Evolutionary conservation across 2,888 invertebrate genomes (phyloP).

Genomic region (Troides oblongomaculatus): DNA sequence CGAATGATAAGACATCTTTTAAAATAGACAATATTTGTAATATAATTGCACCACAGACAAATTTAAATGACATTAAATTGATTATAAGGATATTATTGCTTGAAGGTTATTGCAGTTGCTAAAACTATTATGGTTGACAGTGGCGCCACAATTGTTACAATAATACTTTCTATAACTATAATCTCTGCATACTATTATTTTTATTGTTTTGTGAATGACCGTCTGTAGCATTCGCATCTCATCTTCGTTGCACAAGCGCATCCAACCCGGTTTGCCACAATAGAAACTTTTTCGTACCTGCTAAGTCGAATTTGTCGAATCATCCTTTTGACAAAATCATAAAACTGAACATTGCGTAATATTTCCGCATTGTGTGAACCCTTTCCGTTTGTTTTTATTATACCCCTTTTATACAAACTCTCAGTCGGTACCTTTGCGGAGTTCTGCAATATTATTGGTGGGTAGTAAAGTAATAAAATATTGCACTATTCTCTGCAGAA

Average conservation of each 20-base stretch:
- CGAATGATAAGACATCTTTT: too few relatives aligned
- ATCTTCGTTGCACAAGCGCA: slow-evolving; percentile 33
- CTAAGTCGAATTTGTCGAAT: slow-evolving; percentile 56
- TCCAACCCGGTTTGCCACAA: slow-evolving; percentile 48
- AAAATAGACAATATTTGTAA: too few relatives aligned
- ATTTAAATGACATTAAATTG: background rate
- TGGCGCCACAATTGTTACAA: slow-evolving; percentile 32
- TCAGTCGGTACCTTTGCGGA: slow-evolving; percentile 71
- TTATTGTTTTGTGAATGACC: slow-evolving; percentile 29
- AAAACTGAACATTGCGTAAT: slow-evolving; percentile 75
- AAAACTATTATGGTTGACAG: slow-evolving; percentile 10
- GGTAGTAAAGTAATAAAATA: slow-evolving; percentile 74
- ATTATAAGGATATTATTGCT: background rate
- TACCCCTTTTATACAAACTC: slow-evolving; percentile 61
- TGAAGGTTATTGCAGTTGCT: background rate
- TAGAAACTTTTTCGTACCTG: slow-evolving; percentile 65
- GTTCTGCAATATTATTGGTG: slow-evolving; percentile 65
- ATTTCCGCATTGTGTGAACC: slow-evolving; percentile 77
- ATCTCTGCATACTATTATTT: slow-evolving; percentile 30
- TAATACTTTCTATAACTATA: slow-evolving; percentile 14
- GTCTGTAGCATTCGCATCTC: slow-evolving; percentile 31
- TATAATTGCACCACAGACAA: too few relatives aligned
- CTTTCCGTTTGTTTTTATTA: slow-evolving; percentile 78
- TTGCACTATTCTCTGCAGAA: slow-evolving; percentile 74
- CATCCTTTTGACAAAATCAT: slow-evolving; percentile 49